Conservation (phyloP, 37 sponge, comb jelly and placozoan species). For the Chondrilla cf. caribensis region DNA sequence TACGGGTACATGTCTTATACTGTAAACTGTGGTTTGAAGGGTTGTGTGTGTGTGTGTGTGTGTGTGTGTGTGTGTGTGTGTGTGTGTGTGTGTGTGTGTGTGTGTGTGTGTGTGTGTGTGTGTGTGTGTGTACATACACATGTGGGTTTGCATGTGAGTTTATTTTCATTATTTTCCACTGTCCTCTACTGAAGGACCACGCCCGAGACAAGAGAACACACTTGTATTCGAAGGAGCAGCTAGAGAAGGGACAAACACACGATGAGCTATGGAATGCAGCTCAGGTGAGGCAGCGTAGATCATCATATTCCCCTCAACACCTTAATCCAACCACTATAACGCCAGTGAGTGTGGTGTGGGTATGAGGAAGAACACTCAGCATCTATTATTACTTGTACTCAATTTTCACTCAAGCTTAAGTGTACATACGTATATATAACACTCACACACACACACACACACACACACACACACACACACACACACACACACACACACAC, state of each 20-base stretch:
- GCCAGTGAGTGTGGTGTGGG: background rate
- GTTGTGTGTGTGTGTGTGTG: background rate
- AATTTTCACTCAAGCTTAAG: slow-evolving; percentile 35
- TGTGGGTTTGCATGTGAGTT: no score
- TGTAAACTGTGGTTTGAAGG: background rate
- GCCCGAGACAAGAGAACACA: slow-evolving; percentile 35
- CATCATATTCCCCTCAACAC: no score
- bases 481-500: background rate
- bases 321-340: background rate
- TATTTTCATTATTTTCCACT: background rate
- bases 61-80: slow-evolving; percentile 4
- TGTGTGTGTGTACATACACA: no score
- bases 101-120: no score
- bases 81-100: no score
- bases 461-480: background rate
- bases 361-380: no score
- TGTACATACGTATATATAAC: background rate
- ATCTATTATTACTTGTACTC: no score
- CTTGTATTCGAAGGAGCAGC: slow-evolving; percentile 44
- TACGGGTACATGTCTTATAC: no score
- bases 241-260: slow-evolving; percentile 45
- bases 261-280: slow-evolving; percentile 67
- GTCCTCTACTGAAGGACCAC: slow-evolving; percentile 3
- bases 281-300: slow-evolving; percentile 3
- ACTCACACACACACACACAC: background rate